These are phyloP conservation scores for Catharus bicknelli DNA, from an alignment of 2,113 vertebrate species.

Conservation along the genomic window DNA sequence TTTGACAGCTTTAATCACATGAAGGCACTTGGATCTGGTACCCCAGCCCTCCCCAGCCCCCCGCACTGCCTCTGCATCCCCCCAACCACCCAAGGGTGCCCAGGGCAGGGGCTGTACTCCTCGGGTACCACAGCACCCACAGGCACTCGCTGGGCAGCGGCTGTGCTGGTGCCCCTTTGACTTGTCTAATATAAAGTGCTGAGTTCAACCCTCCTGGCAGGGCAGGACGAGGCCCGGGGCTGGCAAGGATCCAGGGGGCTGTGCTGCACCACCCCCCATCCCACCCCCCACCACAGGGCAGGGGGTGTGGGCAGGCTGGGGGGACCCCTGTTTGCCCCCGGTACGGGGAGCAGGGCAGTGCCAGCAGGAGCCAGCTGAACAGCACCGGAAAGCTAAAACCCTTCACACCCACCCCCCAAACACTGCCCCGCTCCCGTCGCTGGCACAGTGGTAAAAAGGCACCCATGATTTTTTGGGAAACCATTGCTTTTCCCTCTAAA, in stretches of 20 bases:
- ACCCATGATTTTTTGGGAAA: constrained; percentile 30
- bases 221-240: not conserved
- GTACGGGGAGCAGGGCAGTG: not conserved
- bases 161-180: not conserved
- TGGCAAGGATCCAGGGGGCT: not conserved
- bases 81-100: not conserved
- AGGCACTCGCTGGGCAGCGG: not conserved
- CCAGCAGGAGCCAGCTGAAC: not conserved
- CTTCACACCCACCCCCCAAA: not conserved
- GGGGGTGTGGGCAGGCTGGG: not conserved
- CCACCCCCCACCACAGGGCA: not conserved
- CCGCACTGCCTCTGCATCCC: not conserved
- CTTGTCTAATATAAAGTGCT: constrained; percentile 48
- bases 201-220: not conserved
- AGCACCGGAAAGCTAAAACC: constrained; percentile 26
- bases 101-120: not conserved
- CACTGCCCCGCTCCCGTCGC: not conserved
- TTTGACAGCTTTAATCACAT: constrained; percentile 60
- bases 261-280: not conserved
- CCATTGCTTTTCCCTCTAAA: constrained; percentile 28
- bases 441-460: constrained; percentile 47
- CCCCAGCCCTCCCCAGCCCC: not conserved
- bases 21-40: constrained; percentile 75
- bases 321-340: not conserved
- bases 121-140: not conserved